Conservation (phyloP, 1,140 invertebrate species). For the Pentalonia nigronervosa region DNA sequence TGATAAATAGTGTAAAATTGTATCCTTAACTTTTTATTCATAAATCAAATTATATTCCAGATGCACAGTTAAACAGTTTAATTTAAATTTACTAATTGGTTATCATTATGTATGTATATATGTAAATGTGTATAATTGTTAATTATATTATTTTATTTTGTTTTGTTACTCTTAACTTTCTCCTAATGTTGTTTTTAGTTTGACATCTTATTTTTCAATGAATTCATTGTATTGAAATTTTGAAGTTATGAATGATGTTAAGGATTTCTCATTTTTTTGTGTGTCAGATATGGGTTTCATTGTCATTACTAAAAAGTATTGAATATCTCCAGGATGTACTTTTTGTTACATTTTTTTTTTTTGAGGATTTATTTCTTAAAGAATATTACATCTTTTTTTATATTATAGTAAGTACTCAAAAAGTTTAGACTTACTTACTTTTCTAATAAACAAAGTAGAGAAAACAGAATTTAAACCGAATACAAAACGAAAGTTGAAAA, state of each 20-base stretch:
- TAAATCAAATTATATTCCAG: background rate
- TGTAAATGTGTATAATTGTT: too few relatives aligned
- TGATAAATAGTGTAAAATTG: background rate
- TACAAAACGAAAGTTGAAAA: background rate
- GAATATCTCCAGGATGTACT: background rate
- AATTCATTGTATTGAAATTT: background rate
- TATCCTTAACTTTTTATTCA: background rate
- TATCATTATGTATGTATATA: background rate
- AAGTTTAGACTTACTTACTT: background rate
- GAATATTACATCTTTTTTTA: background rate
- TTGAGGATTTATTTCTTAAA: background rate
- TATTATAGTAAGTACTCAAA: background rate
- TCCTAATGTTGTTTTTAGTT: background rate
- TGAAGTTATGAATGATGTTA: background rate
- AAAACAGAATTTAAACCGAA: background rate
- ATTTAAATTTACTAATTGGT: background rate
- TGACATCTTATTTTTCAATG: background rate
- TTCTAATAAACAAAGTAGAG: background rate
- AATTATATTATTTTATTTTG: background rate
- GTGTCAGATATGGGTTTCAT: background rate
- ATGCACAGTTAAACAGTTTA: background rate
- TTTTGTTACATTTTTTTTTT: background rate
- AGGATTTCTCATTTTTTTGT: background rate
- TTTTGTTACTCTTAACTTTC: background rate
- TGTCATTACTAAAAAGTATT: background rate